phyloP scores from a whole-genome alignment of 2,797 vertebrate species.

The Megaceryle alcyon region DNA sequence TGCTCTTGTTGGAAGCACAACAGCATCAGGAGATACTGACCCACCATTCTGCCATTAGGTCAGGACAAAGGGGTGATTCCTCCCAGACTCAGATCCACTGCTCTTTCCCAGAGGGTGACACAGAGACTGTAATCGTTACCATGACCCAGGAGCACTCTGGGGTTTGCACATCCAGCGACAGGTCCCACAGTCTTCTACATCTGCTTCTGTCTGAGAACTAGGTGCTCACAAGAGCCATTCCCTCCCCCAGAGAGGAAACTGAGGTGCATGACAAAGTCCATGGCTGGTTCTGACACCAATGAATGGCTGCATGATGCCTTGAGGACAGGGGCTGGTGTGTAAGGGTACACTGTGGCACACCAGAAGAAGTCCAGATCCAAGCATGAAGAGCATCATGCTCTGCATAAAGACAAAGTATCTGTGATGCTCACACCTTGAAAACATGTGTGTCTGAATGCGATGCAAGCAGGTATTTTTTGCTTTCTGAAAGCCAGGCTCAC shows the following conservation, averaged over 20 bases:
- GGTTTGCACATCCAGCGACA: not conserved
- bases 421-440: not conserved
- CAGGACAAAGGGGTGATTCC: not conserved
- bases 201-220: not conserved
- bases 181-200: not conserved
- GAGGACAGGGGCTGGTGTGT: not conserved
- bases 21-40: not conserved
- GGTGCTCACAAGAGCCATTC: not conserved
- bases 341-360: not conserved
- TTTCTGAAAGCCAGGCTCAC: not conserved
- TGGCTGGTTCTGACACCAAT: not conserved
- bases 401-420: not conserved
- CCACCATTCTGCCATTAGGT: not conserved
- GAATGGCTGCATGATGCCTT: not conserved
- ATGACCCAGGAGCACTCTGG: accelerated
- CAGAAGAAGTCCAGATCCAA: not conserved
- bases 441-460: accelerated
- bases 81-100: not conserved
- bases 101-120: not conserved
- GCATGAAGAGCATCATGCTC: not conserved
- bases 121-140: not conserved
- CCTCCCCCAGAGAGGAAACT: accelerated
- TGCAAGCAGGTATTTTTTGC: not conserved
- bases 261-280: not conserved
- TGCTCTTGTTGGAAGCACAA: not conserved